Percentiles rank a stretch among this genome's conserved stretches.
Conservation (phyloP, 2,113 vertebrate species). For the Elephantulus edwardii region DNA sequence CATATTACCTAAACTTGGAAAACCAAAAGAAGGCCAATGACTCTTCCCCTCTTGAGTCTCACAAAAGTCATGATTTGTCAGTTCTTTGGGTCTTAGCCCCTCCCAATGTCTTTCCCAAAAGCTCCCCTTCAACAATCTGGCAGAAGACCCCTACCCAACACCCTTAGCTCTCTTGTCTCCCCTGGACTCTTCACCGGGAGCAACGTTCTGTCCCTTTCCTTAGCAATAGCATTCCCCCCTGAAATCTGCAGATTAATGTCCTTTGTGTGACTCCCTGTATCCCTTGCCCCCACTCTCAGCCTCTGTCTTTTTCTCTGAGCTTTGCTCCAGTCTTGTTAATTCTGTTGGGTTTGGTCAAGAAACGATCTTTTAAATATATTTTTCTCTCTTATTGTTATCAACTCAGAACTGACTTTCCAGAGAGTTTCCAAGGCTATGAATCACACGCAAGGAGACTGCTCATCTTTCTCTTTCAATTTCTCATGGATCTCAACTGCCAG, state of each 20-base stretch:
- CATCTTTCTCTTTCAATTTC: no score
- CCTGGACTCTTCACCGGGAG: not conserved
- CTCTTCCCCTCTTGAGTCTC: not conserved
- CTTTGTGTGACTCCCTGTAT: not conserved
- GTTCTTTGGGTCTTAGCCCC: not conserved
- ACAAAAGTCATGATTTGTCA: fast-evolving
- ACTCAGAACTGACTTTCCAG: no score
- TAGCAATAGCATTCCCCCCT: no score
- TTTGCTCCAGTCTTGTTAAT: no score
- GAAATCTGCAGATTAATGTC: no score
- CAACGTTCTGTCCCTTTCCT: not conserved
- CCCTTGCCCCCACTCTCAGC: fast-evolving
- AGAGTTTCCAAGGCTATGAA: no score
- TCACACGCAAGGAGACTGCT: no score
- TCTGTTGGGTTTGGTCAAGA: not conserved
- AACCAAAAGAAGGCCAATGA: not conserved
- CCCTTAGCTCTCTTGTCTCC: not conserved
- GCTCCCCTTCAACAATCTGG: not conserved
- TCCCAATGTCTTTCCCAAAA: not conserved
- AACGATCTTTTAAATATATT: not conserved
- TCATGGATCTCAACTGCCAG: no score
- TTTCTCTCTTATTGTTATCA: no score
- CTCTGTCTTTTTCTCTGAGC: not conserved
- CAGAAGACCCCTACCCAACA: not conserved
- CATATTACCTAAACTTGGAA: not conserved